Evolutionary conservation across 2,113 vertebrate genomes (phyloP), one percentile per base, ranked within the genome.

Genomic region (Hyla sarda): DNA sequence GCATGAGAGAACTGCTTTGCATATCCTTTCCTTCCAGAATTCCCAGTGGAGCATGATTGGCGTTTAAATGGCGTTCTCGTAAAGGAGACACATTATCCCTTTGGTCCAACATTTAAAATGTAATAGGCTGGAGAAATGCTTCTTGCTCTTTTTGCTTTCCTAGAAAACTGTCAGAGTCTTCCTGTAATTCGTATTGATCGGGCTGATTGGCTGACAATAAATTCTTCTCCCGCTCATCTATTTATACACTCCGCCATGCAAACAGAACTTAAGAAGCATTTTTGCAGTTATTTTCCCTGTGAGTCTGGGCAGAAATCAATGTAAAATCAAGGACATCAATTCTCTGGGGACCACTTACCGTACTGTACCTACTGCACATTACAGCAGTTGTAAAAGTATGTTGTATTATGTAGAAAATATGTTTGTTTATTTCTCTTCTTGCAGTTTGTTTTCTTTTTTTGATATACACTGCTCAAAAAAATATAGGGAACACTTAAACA

Each of bases 261-360:
- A 34, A 32, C 45, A 37, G 74, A 47, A 32, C 62, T 45, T 54
- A 32, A 28, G n/a, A 67, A 79, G 73, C 74, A 14, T 85, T 16
- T 56, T 47, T 45, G 45, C 41, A 54, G 83, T 85, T 85, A 47
- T 77, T 85, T 85, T 79, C 32, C 74, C 34, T 71, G 34, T 85
- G 75, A 71, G 47, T 71, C 74, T 85, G 62, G 84, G 72, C 62
- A 79, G 84, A 79, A 85, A 85, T 85, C 84, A 85, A 85, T 85
- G 75, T 78, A 58, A 69, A 69, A 69, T 79, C 75, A 85, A 85
- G 75, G 84, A 85, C 84, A 79, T 54, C 23, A 14, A 45, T 71
- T 79, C 84, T 79, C 75, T 32, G 30, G 47, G 84, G 84, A 12
- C 50, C 84, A 65, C 75, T 85, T 85, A 85, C 41, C 8, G 8